These are phyloP conservation scores for Drosophila melanosoma DNA, from an alignment of 2,888 invertebrate species.

Conservation along the genomic window DNA sequence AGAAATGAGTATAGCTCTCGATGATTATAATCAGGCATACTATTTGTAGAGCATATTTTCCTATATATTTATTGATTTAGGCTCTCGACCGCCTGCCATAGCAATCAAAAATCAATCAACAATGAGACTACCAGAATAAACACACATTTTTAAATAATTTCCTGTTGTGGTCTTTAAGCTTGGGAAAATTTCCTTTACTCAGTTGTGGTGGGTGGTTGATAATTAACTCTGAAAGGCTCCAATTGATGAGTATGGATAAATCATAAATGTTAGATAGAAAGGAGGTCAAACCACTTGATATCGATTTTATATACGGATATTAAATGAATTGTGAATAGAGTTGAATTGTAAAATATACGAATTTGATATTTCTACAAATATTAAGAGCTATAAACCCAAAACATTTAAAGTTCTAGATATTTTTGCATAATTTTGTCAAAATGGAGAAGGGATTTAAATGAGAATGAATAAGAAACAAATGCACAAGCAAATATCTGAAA, in stretches of 20 bases:
- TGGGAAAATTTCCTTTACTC: conserved; percentile 9
- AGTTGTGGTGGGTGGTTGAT: not conserved
- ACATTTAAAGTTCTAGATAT: not conserved
- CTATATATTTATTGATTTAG: conserved; percentile 58
- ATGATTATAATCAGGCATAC: conserved; percentile 28
- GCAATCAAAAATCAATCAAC: conserved; percentile 62
- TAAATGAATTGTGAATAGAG: not conserved
- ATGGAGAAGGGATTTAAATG: conserved; percentile 13
- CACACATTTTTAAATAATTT: conserved; percentile 21
- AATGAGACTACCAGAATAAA: conserved; percentile 7
- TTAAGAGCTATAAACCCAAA: not conserved
- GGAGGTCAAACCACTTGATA: not conserved
- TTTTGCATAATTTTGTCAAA: not conserved
- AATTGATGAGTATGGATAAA: not conserved
- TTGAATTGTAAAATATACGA: not conserved
- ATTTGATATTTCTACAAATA: not conserved
- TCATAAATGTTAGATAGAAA: conserved; percentile 1
- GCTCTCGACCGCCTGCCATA: conserved; percentile 16
- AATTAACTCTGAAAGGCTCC: not conserved
- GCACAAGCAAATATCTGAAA: conserved; percentile 49
- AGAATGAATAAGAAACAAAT: conserved; percentile 31
- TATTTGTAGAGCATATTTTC: conserved; percentile 48
- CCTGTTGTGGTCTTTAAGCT: not conserved
- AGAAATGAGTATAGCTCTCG: not conserved
- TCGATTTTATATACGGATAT: not conserved